Base-by-base conservation (phyloP, 2,113 vertebrate species). In the Cottus gobio region DNA sequence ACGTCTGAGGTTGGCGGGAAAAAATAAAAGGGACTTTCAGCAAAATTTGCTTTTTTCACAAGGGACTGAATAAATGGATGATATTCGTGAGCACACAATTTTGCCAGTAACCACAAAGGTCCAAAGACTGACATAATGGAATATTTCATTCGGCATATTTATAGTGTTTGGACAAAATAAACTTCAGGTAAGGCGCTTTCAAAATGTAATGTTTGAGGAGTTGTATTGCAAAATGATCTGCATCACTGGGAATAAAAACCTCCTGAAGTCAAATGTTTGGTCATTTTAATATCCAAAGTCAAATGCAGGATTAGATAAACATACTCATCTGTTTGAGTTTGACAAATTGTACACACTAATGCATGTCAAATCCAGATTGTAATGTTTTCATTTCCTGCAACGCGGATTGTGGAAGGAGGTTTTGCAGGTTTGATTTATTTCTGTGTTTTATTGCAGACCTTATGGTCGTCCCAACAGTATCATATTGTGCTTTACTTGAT, bases 21-120 rank as follows among this genome's bases (percentile, higher is more conserved):
- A 67, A 67, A 86, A 28, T 26, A 61, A 72, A 74, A 83, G 3
- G 77, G 42, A 22, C 54, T 69, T 50, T 73, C 46, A 71, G 64
- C 60, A 62, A n/a, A 26, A 62, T 39, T 57, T 61, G 58, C 36
- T 46, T 46, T 52, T 52, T 52, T 72, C 75, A 58, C 22, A 46
- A 84, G 67, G 34, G 66, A 69, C 56, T 26, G 28, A 73, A 78
- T 77, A 62, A 62, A 64, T 28, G 7, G 20, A 57, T 42, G 48
- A 46, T 5, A 54, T 39, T 62, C 77, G 61, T 39, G 64, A 56
- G 71, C 64, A 42, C 68, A 79, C 31, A 3, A 24, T 31, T 37
- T 73, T 44, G 20, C 30, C 31, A 61, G 20, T 31, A 34, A 77
- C 57, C 75, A 75, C 75, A 61, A 73, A 78, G 36, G 42, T 13